Base-by-base conservation (phyloP, 37 sponge, comb jelly and placozoan genomes). In the Halichondria panicea region DNA sequence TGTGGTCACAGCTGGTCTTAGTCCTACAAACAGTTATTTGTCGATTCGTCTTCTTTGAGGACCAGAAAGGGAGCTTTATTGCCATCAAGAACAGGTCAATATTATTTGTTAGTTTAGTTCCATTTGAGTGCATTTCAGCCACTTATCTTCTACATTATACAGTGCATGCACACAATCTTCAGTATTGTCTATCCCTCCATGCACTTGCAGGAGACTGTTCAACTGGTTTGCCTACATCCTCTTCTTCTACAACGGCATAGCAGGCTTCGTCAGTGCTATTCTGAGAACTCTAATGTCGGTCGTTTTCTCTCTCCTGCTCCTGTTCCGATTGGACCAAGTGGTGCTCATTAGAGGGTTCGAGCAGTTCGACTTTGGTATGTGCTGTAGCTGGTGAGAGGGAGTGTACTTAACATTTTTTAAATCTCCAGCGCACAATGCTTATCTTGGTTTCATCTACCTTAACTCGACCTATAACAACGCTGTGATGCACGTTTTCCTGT, bases 181-280 rank as follows among this genome's bases (percentile, higher is more conserved):
- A n/a, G n/a, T n/a, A n/a, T n/a, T n/a, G n/a, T 48, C 13, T 48
- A 48, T 48, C 50, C 13, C 13, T 48, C n/a, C 31, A 9, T 64
- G 13, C 8, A 37, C 31, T 32, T n/a, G n/a, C n/a, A 70, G 71
- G 54, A 33, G 36, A 4, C 54, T 70, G 5, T 70, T 70, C 71
- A 70, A 70, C 54, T 70, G 71, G 71, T 70, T 70, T 52, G 52
- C 71, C n/a, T 50, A 33, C 11, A 21, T 70, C 34, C 71, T 70
- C 3, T 50, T 70, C 35, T 40, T 70, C 43, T 70, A 70, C 48
- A 70, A 70, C 27, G n/a, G n/a, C n/a, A 24, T 58, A 7, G 71
- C 35, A 52, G 71, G 71, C 7, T 33, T 70, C 28, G 71, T 50
- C 9, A 31, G 36, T 7, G 71, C 54, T 30, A 50, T 70, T 50